Percentiles rank a stretch among this genome's conserved stretches.
These are phyloP conservation scores for Crax fasciolata DNA, from an alignment of 2,797 vertebrate species.

Conservation along the genomic window DNA sequence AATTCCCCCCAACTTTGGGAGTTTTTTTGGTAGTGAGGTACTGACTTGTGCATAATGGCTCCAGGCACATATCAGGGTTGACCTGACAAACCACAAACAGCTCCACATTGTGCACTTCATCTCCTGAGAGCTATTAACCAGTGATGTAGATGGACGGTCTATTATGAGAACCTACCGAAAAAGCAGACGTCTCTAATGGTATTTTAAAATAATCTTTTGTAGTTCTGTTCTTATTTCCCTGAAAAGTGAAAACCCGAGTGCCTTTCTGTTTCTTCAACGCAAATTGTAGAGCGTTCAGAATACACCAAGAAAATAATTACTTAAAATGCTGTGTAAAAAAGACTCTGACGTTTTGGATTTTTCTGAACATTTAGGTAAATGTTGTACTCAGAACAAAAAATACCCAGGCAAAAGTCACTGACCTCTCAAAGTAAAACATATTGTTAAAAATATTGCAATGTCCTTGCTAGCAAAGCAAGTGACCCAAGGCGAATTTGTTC, in stretches of 20 bases:
- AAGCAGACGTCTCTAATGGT: background rate
- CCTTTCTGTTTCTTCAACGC: background rate
- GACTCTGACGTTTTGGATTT: background rate
- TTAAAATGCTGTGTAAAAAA: background rate
- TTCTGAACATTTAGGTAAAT: conserved; percentile 17
- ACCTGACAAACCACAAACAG: background rate
- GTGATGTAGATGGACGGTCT: background rate
- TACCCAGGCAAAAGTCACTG: conserved; percentile 57
- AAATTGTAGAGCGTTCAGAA: background rate
- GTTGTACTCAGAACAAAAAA: conserved; percentile 52
- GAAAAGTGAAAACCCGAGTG: background rate
- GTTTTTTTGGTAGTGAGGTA: background rate
- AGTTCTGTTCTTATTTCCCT: background rate
- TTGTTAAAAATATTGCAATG: conserved; percentile 75
- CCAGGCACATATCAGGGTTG: background rate
- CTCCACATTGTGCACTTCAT: background rate
- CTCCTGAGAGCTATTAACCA: background rate
- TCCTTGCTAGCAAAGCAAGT: conserved; percentile 70
- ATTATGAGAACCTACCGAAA: background rate
- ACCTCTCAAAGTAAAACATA: conserved; percentile 76
- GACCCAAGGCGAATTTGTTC: conserved; percentile 68
- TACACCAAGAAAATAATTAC: background rate
- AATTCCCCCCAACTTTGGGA: background rate
- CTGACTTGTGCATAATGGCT: background rate
- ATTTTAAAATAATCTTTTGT: background rate